Evolutionary conservation across 1,140 invertebrate genomes (phyloP).

Genomic region (Tetramorium simillimum): DNA sequence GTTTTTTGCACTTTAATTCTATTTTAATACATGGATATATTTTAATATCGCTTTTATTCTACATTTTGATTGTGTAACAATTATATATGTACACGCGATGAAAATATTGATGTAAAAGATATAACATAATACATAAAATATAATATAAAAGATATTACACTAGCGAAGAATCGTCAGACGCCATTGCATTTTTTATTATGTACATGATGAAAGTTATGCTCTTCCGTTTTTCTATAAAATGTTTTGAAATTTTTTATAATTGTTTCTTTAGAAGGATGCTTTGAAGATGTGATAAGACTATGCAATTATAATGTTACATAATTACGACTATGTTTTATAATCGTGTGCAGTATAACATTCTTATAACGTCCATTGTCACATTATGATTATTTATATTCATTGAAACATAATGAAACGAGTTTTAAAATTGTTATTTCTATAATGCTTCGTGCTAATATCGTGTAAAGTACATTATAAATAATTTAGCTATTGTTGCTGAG

Average conservation of each 20-base stretch:
- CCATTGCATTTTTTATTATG: conserved; percentile 31
- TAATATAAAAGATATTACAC: neutral
- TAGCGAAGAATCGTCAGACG: neutral
- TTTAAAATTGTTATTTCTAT: conserved; percentile 41
- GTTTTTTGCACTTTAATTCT: neutral
- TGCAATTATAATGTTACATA: conserved; percentile 30
- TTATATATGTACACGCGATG: neutral
- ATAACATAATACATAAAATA: neutral
- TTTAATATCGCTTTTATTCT: conserved; percentile 19
- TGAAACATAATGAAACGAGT: neutral
- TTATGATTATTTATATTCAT: conserved; percentile 33
- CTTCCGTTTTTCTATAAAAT: conserved; percentile 21
- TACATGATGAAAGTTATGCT: neutral
- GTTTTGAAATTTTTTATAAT: conserved; percentile 22
- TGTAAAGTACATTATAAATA: conserved; percentile 60
- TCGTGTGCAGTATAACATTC: conserved; percentile 8
- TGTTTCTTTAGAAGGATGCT: neutral
- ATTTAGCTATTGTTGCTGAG: conserved; percentile 43
- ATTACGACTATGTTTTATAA: conserved; percentile 22
- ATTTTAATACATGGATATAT: conserved; percentile 18
- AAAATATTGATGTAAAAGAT: conserved; percentile 5
- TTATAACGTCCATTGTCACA: conserved; percentile 36
- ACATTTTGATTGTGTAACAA: neutral
- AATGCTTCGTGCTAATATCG: conserved; percentile 10
- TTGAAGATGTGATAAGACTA: conserved; percentile 35